phyloP scores from a whole-genome alignment of 2,888 invertebrate genomes.

The Andricus quercusramuli region DNA sequence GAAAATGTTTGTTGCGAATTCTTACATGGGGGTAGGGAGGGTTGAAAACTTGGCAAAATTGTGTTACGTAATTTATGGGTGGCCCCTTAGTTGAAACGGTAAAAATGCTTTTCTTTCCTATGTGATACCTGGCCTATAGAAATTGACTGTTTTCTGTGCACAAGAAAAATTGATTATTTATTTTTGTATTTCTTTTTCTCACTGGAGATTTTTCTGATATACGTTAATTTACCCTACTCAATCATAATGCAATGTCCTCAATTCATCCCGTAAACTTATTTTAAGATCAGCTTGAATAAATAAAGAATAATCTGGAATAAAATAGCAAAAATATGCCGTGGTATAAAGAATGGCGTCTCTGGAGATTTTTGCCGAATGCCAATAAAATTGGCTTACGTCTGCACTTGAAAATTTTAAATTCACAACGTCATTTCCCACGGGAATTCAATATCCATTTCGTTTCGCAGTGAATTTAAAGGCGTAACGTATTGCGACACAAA shows the following conservation, averaged over 20 bases:
- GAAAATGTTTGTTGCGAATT: too few relatives aligned
- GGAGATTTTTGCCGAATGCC: conserved; percentile 21
- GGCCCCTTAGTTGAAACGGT: too few relatives aligned
- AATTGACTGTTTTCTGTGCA: background rate
- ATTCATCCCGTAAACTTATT: background rate
- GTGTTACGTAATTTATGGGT: too few relatives aligned
- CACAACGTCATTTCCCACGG: conserved; percentile 13
- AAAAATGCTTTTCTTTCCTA: too few relatives aligned
- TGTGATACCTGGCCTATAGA: too few relatives aligned
- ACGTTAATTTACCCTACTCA: background rate
- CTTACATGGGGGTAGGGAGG: too few relatives aligned
- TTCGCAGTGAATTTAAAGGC: conserved; percentile 20
- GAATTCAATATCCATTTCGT: conserved; percentile 34
- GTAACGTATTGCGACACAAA: background rate
- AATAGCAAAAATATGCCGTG: background rate
- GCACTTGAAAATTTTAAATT: conserved; percentile 40
- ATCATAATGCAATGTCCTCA: background rate
- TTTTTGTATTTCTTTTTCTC: background rate
- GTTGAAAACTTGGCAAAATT: too few relatives aligned
- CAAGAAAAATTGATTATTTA: background rate
- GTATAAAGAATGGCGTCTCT: background rate
- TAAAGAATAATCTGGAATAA: background rate
- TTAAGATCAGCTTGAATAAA: conserved; percentile 11
- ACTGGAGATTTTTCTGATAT: background rate
- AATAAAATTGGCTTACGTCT: conserved; percentile 34